A percentile compares a stretch with the other conserved stretches of the same genome.
phyloP scores from a whole-genome alignment of 1,140 invertebrate genomes.

The Rhagoletis pomonella region DNA sequence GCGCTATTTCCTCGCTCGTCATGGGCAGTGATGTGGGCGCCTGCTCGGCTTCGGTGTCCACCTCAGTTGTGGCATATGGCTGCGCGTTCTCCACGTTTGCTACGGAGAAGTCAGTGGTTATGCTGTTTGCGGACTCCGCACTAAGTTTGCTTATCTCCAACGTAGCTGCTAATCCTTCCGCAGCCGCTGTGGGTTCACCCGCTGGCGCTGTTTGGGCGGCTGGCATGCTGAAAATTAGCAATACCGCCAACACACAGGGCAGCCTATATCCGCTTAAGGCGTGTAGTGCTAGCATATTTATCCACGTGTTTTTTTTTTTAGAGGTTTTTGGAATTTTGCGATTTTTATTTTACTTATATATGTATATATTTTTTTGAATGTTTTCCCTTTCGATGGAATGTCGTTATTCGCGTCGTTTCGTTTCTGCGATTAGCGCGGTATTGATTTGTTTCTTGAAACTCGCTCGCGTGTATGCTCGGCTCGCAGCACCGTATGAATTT shows the following conservation, averaged over 20 bases:
- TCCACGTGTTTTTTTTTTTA: background rate
- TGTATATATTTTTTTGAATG: slow-evolving; percentile 1
- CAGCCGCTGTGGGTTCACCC: background rate
- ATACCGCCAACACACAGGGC: background rate
- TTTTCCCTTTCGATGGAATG: slow-evolving; percentile 43
- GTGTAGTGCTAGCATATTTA: background rate
- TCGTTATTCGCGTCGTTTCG: slow-evolving; percentile 33
- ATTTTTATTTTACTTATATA: background rate
- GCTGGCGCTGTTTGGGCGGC: background rate
- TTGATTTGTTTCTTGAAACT: background rate
- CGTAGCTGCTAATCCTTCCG: background rate
- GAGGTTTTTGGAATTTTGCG: background rate
- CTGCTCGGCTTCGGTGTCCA: background rate
- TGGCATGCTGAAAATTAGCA: background rate
- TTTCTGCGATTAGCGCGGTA: background rate
- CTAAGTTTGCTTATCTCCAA: background rate
- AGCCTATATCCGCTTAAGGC: background rate
- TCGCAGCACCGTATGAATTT: background rate
- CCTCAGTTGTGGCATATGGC: background rate
- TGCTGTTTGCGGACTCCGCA: background rate
- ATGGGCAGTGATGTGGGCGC: slow-evolving; percentile 3
- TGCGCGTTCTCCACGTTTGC: background rate
- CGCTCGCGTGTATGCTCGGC: background rate
- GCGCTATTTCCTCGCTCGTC: background rate
- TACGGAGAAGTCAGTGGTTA: background rate